phyloP scores from a whole-genome alignment of 1,140 invertebrate species.

The Monochamus saltuarius region DNA sequence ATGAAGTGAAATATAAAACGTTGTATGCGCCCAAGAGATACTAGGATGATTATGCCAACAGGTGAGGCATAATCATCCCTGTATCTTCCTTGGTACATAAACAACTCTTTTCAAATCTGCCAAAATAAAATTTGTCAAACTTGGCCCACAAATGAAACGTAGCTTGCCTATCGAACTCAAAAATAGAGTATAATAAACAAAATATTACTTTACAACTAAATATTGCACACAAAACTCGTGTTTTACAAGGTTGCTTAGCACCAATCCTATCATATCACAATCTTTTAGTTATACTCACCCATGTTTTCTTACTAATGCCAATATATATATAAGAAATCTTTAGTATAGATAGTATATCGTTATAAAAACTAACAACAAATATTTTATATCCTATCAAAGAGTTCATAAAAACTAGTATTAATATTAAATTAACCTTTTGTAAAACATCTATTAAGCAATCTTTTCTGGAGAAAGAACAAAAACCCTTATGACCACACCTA shows the following conservation, averaged over 20 bases:
- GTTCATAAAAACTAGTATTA: slow-evolving; percentile 23
- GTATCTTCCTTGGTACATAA: too few relatives aligned
- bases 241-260: slow-evolving; percentile 46
- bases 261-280: slow-evolving; percentile 48
- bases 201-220: slow-evolving; percentile 34
- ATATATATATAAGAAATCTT: slow-evolving; percentile 36
- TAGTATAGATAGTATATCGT: slow-evolving; percentile 39
- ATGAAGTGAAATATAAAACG: too few relatives aligned
- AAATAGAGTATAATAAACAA: slow-evolving; percentile 18
- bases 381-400: slow-evolving; percentile 14
- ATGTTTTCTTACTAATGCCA: slow-evolving; percentile 37
- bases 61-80: too few relatives aligned
- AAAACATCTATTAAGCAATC: slow-evolving; percentile 34
- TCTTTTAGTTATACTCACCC: slow-evolving; percentile 39
- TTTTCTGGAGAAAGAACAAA: slow-evolving; percentile 23
- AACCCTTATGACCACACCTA: slow-evolving; percentile 37
- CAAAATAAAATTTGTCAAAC: too few relatives aligned
- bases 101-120: too few relatives aligned
- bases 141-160: too few relatives aligned
- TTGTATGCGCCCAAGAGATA: too few relatives aligned
- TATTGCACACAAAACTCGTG: slow-evolving; percentile 42
- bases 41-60: too few relatives aligned
- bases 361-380: slow-evolving; percentile 44
- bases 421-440: slow-evolving; percentile 32
- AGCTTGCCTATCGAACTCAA: too few relatives aligned